Conservation (phyloP, 1,140 invertebrate genomes). For the Macrocentrus cingulum region DNA sequence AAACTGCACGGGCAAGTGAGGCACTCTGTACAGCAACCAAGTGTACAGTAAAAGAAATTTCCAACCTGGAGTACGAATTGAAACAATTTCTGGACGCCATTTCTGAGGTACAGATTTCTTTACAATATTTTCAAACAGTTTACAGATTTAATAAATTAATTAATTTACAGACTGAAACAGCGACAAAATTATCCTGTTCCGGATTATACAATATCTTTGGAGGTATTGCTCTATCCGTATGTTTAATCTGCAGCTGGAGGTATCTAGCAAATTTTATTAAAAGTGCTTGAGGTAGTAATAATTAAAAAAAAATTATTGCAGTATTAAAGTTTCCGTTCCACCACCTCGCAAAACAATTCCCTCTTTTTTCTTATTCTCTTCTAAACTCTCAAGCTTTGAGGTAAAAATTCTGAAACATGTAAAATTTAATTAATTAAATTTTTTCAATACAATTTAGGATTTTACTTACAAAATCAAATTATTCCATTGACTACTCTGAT, state of each 20-base stretch:
- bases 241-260: constrained; percentile 18
- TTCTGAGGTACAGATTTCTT: constrained; percentile 18
- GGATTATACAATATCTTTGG: constrained; percentile 15
- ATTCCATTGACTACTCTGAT: constrained; percentile 70
- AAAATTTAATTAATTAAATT: constrained; percentile 1
- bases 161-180: constrained; percentile 11
- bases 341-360: constrained; percentile 54
- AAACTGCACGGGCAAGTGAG: constrained; percentile 31
- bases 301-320: constrained; percentile 44
- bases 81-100: constrained; percentile 15
- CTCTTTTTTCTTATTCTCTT: constrained; percentile 49
- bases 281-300: neutral
- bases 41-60: constrained; percentile 28
- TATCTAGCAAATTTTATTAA: neutral
- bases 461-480: constrained; percentile 60
- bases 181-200: constrained; percentile 1
- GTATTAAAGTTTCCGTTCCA: constrained; percentile 58
- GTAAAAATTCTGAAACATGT: constrained; percentile 52
- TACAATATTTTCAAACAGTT: too few species aligned
- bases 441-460: neutral
- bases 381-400: constrained; percentile 51
- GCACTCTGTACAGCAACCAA: constrained; percentile 28
- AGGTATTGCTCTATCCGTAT: constrained; percentile 29
- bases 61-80: constrained; percentile 26
- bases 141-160: too few species aligned